These are phyloP conservation scores for Crepidodera aurea DNA, from an alignment of 2,888 invertebrate genomes.

Conservation along the genomic window DNA sequence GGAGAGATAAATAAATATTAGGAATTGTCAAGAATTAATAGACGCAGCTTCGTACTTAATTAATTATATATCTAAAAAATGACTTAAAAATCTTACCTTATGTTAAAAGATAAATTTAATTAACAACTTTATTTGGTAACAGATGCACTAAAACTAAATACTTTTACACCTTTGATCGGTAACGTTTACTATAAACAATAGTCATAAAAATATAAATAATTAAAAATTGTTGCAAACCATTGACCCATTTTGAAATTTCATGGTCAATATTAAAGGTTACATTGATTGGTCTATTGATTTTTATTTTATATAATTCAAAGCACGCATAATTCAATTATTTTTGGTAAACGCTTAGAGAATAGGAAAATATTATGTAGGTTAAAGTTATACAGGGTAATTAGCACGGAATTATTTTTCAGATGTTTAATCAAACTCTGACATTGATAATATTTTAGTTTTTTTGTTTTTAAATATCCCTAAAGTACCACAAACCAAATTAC, in stretches of 20 bases:
- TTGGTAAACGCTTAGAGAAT: not conserved
- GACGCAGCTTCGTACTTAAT: too few relatives aligned
- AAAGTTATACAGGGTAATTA: not conserved
- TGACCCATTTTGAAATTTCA: conserved; percentile 21
- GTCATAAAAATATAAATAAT: conserved; percentile 13
- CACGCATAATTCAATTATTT: conserved; percentile 6
- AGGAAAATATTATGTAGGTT: not conserved
- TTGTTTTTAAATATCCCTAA: too few relatives aligned
- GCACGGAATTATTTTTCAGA: not conserved
- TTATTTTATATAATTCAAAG: conserved; percentile 2
- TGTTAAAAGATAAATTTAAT: too few relatives aligned
- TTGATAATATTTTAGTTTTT: too few relatives aligned
- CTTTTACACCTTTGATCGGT: not conserved
- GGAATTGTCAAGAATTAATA: too few relatives aligned
- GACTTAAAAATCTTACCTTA: not conserved
- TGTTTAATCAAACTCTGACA: not conserved
- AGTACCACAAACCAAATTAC: too few relatives aligned
- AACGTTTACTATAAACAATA: conserved; percentile 8
- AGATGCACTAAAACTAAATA: conserved; percentile 5
- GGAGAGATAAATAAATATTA: too few relatives aligned
- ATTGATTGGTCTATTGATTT: conserved; percentile 25
- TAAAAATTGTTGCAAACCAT: conserved; percentile 15
- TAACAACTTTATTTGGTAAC: not conserved
- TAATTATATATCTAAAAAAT: too few relatives aligned
- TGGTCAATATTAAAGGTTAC: conserved; percentile 16